Conservation (phyloP, 1,140 invertebrate genomes). For the Pseudomyrmex flavicornis region DNA sequence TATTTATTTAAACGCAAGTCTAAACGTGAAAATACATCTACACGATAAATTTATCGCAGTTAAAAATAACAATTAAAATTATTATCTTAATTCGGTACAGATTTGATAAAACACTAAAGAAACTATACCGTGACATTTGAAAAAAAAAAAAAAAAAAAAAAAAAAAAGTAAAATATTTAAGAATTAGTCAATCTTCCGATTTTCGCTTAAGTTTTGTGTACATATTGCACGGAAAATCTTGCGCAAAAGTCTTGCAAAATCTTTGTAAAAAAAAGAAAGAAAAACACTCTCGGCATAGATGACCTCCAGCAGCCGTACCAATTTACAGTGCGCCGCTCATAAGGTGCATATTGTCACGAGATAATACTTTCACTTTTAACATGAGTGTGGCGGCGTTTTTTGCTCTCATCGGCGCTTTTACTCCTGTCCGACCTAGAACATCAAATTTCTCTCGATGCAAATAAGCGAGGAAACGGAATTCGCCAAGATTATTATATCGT, state of each 20-base stretch:
- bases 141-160: no score
- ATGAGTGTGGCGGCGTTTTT: slow-evolving; percentile 25
- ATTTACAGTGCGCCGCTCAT: slow-evolving; percentile 14
- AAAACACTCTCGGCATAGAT: not conserved
- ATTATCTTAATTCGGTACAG: no score
- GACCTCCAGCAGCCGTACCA: slow-evolving; percentile 21
- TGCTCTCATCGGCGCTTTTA: slow-evolving; percentile 41
- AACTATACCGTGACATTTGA: no score
- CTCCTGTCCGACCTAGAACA: not conserved
- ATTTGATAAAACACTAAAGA: no score
- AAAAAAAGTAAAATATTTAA: no score
- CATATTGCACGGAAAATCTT: not conserved
- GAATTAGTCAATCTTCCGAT: no score
- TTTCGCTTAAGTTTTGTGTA: not conserved
- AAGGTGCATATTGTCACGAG: slow-evolving; percentile 33
- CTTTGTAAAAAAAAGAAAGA: slow-evolving; percentile 7
- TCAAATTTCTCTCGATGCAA: slow-evolving; percentile 26
- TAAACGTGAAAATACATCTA: no score
- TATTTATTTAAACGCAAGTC: no score
- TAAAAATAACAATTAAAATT: no score
- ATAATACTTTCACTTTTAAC: slow-evolving; percentile 60
- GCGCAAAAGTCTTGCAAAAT: slow-evolving; percentile 12
- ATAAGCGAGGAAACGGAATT: not conserved
- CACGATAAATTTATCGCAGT: no score
- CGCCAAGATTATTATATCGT: not conserved